phyloP scores from a whole-genome alignment of 2,113 vertebrate species.

The Halcyon malimbica region DNA sequence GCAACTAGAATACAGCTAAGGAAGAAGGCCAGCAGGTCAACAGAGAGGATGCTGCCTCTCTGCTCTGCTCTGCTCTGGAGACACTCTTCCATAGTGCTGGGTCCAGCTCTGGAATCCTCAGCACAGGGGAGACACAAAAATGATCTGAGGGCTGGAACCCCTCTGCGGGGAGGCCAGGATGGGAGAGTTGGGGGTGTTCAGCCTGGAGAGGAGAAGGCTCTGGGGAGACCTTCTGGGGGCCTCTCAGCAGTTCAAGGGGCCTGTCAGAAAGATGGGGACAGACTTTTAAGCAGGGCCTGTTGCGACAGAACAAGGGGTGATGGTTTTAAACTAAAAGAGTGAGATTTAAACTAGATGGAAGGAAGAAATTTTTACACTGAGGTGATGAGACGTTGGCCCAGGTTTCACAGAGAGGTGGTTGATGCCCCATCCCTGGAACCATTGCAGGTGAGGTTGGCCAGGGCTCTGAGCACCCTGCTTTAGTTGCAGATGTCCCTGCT shows the following conservation, averaged over 20 bases:
- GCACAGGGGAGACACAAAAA: neutral
- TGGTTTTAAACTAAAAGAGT: neutral
- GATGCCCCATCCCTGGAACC: neutral
- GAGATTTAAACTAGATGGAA: neutral
- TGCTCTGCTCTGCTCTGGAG: neutral
- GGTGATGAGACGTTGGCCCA: neutral
- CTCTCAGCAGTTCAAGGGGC: neutral
- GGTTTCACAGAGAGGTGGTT: neutral
- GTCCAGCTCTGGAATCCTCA: neutral
- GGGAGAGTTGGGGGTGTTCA: neutral
- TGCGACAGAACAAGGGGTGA: neutral
- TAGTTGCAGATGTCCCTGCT: neutral
- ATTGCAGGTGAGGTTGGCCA: neutral
- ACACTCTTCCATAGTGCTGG: neutral
- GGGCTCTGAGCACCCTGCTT: neutral
- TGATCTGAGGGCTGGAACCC: neutral
- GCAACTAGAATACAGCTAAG: neutral
- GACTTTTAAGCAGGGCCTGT: neutral
- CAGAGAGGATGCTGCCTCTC: neutral
- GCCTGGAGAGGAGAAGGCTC: neutral
- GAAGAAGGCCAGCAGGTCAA: neutral
- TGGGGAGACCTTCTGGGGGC: neutral
- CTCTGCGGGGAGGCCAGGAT: neutral
- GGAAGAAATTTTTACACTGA: neutral
- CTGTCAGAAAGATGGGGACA: neutral